Conservation (phyloP, 2,113 vertebrate genomes). For the Laterallus jamaicensis region DNA sequence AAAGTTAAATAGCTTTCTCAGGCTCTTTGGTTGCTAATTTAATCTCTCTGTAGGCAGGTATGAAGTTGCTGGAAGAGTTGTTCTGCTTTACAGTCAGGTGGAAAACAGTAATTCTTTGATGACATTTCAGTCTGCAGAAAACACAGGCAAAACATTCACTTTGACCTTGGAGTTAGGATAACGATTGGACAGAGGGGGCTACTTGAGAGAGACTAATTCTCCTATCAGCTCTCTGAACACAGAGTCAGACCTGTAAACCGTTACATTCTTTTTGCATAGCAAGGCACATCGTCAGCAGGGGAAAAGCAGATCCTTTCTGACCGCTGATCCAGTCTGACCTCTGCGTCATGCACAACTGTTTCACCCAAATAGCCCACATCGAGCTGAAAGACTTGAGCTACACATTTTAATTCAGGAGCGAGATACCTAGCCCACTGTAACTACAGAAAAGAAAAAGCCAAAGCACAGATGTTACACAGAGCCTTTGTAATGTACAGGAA, state of each 20-base stretch:
- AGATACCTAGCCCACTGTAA: not conserved
- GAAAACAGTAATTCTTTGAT: not conserved
- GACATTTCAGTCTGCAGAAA: not conserved
- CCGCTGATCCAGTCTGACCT: not conserved
- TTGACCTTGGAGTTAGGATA: not conserved
- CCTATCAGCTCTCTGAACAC: not conserved
- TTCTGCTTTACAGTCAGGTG: not conserved
- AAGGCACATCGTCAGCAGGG: not conserved
- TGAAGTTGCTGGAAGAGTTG: not conserved
- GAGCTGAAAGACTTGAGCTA: not conserved
- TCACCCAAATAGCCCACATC: not conserved
- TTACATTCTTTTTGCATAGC: not conserved
- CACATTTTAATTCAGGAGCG: not conserved
- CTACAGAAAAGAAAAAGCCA: not conserved
- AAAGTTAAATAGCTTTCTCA: not conserved
- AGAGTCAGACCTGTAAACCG: not conserved
- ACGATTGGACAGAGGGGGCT: not conserved
- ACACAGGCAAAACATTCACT: not conserved
- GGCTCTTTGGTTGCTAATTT: not conserved
- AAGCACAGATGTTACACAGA: not conserved
- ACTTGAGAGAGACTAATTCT: not conserved
- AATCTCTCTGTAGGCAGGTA: not conserved
- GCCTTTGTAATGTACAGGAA: not conserved
- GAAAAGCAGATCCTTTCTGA: not conserved
- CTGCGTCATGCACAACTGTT: not conserved